These are phyloP conservation scores for Tipula lateralis DNA, from an alignment of 2,888 invertebrate species.

Conservation along the genomic window DNA sequence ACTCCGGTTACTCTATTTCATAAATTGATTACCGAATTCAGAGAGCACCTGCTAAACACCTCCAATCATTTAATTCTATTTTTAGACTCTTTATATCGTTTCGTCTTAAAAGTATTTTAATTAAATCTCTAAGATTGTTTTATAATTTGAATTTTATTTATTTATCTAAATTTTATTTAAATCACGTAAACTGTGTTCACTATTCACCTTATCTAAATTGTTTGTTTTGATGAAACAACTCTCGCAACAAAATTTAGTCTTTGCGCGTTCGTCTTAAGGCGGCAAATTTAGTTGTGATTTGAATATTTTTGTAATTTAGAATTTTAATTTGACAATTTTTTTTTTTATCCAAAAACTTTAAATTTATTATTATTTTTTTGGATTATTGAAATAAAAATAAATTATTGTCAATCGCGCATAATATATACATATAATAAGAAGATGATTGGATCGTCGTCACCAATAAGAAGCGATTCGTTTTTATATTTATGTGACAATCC, in stretches of 20 bases:
- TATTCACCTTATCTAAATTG: neutral
- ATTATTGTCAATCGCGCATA: neutral
- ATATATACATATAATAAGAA: neutral
- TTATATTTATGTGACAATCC: neutral
- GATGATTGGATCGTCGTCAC: neutral
- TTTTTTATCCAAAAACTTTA: neutral
- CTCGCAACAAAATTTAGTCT: neutral
- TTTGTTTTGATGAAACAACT: neutral
- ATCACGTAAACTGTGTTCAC: neutral
- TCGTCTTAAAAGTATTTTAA: too few relatives aligned
- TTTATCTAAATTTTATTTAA: conserved; percentile 9
- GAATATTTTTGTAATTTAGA: neutral
- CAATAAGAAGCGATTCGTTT: neutral
- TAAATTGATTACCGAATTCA: too few relatives aligned
- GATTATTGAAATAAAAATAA: neutral
- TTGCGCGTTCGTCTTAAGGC: too few relatives aligned
- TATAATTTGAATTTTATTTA: neutral
- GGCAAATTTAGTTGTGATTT: neutral
- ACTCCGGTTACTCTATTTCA: too few relatives aligned
- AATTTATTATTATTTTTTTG: neutral
- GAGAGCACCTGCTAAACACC: too few relatives aligned
- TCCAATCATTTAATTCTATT: too few relatives aligned
- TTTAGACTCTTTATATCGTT: too few relatives aligned
- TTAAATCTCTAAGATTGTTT: neutral
- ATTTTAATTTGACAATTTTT: neutral